Conservation (phyloP, 2,113 vertebrate genomes). For the Ardeotis arabs region DNA sequence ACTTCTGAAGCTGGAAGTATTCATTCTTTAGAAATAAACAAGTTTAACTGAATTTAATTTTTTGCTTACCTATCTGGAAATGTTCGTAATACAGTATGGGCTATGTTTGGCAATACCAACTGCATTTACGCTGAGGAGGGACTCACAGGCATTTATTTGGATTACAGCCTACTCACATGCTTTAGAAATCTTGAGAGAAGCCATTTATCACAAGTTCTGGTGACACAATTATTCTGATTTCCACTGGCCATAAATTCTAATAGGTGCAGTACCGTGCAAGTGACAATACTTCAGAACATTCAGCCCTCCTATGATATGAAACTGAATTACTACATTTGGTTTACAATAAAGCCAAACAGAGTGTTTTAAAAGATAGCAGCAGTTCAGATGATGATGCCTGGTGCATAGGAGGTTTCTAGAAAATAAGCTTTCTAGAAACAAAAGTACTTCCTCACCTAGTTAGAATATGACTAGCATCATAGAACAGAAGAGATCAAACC, state of each 20-base stretch:
- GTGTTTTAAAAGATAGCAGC: slow-evolving; percentile 11
- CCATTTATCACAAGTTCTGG: neutral
- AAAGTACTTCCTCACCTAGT: neutral
- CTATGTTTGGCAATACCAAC: neutral
- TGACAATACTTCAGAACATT: neutral
- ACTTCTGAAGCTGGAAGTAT: neutral
- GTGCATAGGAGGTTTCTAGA: slow-evolving; percentile 1
- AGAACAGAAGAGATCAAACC: slow-evolving; percentile 7
- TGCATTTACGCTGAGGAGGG: neutral
- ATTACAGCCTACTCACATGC: neutral
- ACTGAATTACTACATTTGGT: neutral
- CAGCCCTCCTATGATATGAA: neutral
- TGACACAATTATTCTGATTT: neutral
- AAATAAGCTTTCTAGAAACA: slow-evolving; percentile 36
- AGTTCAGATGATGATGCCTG: slow-evolving; percentile 31
- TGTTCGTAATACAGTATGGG: neutral
- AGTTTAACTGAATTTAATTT: neutral
- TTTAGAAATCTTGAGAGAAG: neutral
- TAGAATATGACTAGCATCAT: slow-evolving; percentile 3
- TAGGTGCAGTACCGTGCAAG: neutral
- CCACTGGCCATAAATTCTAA: neutral
- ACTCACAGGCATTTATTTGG: neutral
- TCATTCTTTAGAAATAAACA: neutral
- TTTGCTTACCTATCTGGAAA: neutral
- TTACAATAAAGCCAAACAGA: neutral